Base-by-base conservation (phyloP, 2,888 invertebrate species). In the Aradus depressus region DNA sequence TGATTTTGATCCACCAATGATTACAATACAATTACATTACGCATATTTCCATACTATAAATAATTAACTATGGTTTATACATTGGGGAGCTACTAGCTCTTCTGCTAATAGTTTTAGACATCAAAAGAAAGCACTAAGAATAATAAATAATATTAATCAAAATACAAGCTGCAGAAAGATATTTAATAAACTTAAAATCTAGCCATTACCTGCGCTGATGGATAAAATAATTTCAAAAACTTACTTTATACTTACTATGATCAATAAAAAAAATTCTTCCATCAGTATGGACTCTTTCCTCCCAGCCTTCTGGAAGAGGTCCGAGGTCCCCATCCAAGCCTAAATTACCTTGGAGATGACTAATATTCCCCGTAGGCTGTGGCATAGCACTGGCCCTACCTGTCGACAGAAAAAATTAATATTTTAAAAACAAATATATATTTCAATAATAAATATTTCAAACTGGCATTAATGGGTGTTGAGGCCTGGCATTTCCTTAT, bases 191-290 rank as follows among this genome's bases (percentile, higher is more conserved):
- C n/a, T n/a, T n/a, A n/a, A n/a, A n/a, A n/a, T n/a, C n/a, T n/a
- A n/a, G n/a, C n/a, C n/a, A n/a, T n/a, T n/a, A n/a, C n/a, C n/a
- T n/a, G n/a, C n/a, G n/a, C n/a, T n/a, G n/a, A n/a, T n/a, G 8
- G 35, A 26, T 4, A 3, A 22, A 32, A 10, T n/a, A 44, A 21
- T 16, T 14, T 26, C 22, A 22, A 32, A 51, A 37, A 14, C 26
- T 25, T 42, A 22, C 43, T 41, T 39, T 37, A 31, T 31, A 70
- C 83, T 76, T 70, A 92, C 93, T 95, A 65, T 98, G 98, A 74
- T 98, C 95, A 55, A 98, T 97, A 68, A 95, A 98, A 75, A 98
- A 98, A 62, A 95, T 92, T 65, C 97, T 72, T 12, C 96, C 96
- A 70, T 98, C 96, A 0, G 85, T 80, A 67, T 97, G 97, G 28